Base-by-base conservation (phyloP, 2,888 invertebrate genomes). In the Parochlus steinenii region DNA sequence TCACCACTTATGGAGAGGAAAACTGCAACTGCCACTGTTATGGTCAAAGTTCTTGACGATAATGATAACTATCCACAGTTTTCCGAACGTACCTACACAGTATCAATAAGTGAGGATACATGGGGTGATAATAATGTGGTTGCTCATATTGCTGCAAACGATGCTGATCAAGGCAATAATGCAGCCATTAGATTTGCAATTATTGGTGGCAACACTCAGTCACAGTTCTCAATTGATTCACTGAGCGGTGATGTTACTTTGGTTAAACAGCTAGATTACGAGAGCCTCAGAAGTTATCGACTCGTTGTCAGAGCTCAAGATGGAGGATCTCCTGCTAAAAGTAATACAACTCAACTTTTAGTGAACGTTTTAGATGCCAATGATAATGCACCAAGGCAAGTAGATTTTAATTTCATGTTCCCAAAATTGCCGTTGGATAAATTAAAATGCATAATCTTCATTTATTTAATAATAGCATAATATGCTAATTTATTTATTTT, bases 1-100 rank as follows among this genome's bases (percentile, higher is more conserved):
- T 73, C 71, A 16, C 78, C 83, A 0, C 70, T 77, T 7, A 67
- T 75, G n/a, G 76, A 79, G 35, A 67, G 87, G 39, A 68, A 74
- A 47, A 80, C 83, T 0, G 78, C 87, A 40, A 81, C 72, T 25
- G 82, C 90, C 0, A 82, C 79, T 18, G 71, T 92, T 24, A 69
- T 81, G 42, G 74, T 92, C 19, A 75, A 75, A 43, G 70, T 92
- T 5, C 55, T 82, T 32, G 90, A 92, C 46, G 90, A 89, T 52
- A 87, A 87, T 48, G 90, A 90, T 59, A 90, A 90, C 55, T 87
- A 87, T 55, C 90, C 90, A 1, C 87, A 90, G 55, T 90, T 90
- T 57, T 77, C 79, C 31, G 85, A 89, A 56, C 69, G 85, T 44
- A 82, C 86, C 0, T 92, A 92, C 56, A 79, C 82, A 0, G 80